Conservation (phyloP, 2,113 vertebrate genomes). For the Gymnogyps californianus region DNA sequence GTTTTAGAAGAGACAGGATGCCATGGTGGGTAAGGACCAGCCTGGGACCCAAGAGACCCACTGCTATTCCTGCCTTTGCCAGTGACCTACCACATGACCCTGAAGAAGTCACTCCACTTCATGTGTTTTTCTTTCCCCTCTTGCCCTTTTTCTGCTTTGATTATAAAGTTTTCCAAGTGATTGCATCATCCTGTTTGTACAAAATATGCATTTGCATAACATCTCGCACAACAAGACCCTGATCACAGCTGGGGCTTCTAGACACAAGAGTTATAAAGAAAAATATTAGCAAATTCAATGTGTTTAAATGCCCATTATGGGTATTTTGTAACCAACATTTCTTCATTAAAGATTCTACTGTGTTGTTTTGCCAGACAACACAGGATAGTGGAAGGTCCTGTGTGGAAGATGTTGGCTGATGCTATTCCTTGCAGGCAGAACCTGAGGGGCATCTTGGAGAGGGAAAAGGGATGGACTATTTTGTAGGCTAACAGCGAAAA, state of each 20-base stretch:
- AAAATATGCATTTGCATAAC: constrained; percentile 32
- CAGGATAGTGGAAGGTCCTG: not conserved
- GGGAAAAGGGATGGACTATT: not conserved
- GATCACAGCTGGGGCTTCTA: not conserved
- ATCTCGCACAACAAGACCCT: not conserved
- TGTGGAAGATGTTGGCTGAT: not conserved
- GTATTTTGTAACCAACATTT: not conserved
- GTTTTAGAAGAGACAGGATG: not conserved
- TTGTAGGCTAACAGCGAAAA: not conserved
- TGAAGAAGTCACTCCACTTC: not conserved
- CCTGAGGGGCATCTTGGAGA: not conserved
- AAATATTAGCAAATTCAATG: not conserved
- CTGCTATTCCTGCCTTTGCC: not conserved
- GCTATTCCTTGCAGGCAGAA: not conserved
- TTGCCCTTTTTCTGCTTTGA: not conserved
- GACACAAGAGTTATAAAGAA: not conserved
- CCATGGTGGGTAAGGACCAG: not conserved
- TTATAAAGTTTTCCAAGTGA: not conserved
- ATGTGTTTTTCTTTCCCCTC: not conserved
- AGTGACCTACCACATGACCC: not conserved
- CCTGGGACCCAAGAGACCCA: not conserved
- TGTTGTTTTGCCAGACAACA: not conserved
- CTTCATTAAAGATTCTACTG: not conserved
- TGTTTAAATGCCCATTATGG: not conserved
- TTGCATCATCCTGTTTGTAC: constrained; percentile 23